Percentiles rank a stretch among this genome's conserved stretches.
Conservation (phyloP, 2,888 invertebrate genomes). For the Cheilosia variabilis region DNA sequence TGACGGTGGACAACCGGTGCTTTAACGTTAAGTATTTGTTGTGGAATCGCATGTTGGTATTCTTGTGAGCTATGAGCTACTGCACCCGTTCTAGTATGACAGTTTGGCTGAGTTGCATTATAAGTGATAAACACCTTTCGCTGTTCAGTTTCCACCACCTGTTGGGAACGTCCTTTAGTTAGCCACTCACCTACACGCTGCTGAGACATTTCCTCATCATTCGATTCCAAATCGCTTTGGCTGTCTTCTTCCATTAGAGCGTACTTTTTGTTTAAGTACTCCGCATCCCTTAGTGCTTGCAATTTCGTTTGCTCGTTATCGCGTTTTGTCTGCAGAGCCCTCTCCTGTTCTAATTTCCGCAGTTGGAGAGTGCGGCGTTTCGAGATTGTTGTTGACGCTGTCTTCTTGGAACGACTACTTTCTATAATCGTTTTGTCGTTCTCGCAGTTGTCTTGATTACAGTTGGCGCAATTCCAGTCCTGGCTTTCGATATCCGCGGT, state of each 20-base stretch:
- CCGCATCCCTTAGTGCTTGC: neutral
- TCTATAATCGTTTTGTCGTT: neutral
- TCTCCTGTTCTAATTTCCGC: neutral
- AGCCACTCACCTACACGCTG: no score
- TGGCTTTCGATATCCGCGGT: neutral
- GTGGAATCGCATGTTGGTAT: neutral
- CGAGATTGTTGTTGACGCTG: neutral
- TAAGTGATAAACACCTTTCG: neutral
- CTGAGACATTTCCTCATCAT: no score
- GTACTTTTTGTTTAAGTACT: neutral
- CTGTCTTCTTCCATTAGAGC: neutral
- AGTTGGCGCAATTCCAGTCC: neutral
- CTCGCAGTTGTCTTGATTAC: neutral
- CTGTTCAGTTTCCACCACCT: neutral
- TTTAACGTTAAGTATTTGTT: neutral
- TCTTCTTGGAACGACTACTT: neutral
- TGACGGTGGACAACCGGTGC: neutral
- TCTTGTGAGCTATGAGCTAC: neutral
- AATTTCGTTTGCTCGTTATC: no score
- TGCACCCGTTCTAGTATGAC: neutral
- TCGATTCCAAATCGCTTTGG: neutral
- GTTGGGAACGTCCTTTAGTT: neutral
- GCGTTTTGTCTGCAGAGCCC: neutral
- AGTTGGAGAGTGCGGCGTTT: neutral
- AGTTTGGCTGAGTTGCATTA: neutral